Evolutionary conservation across 2,113 vertebrate species (phyloP).

Genomic region (Ploceus nigricollis): DNA sequence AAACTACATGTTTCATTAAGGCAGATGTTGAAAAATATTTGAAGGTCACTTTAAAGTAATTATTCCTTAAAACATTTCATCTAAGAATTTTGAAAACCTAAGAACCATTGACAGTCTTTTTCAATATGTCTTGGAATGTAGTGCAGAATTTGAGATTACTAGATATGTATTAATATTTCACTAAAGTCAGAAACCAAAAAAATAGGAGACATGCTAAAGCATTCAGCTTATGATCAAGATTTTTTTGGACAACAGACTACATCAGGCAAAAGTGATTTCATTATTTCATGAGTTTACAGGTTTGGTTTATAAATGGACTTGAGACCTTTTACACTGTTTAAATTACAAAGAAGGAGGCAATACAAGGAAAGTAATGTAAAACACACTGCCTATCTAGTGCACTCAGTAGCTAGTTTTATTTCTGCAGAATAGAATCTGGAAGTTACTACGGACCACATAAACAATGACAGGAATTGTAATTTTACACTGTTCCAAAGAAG

Average conservation of each 20-base stretch:
- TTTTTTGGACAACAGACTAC: background rate
- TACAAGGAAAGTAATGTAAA: background rate
- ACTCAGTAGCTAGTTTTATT: background rate
- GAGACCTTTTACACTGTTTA: background rate
- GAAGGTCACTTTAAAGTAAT: background rate
- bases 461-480: background rate
- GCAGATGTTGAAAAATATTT: background rate
- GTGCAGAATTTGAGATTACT: background rate
- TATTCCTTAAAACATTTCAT: background rate
- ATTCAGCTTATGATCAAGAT: background rate
- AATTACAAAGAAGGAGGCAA: background rate
- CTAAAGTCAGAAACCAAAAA: background rate
- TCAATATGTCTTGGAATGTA: background rate
- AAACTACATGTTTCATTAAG: background rate
- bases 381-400: background rate
- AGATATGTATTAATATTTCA: background rate
- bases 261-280: background rate
- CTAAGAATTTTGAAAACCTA: background rate
- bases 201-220: background rate
- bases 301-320: background rate
- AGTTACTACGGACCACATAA: background rate
- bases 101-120: background rate
- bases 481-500: background rate
- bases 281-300: background rate
- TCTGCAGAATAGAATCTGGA: background rate